Evolutionary conservation across 2,113 vertebrate genomes (phyloP), one percentile per base, ranked within the genome.

Genomic region (Callithrix jacchus): DNA sequence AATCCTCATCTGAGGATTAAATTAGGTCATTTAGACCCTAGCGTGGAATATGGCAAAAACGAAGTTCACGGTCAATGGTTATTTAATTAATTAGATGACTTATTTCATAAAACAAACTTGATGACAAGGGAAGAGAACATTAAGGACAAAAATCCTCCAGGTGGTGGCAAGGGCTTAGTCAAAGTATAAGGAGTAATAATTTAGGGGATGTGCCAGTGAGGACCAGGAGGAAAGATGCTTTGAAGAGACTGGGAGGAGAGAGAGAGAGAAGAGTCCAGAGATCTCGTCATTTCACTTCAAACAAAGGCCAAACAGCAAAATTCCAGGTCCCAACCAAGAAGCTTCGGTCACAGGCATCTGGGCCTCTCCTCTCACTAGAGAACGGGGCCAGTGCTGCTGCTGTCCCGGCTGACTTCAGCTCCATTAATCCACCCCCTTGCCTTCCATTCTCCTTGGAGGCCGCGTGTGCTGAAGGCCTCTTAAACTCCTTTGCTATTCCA

Each of bases 401-500:
- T 37, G 14, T 37, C 52, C 45, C 56, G 32, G 18, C 47, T 23
- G 9, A 45, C 27, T 35, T 25, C 21, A 37, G 49, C 23, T n/a
- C 74, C 23, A 20, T 25, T 30, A 56, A 30, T 17, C 21, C 35
- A 32, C 20, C n/a, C 17, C 11, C 23, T 17, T 5, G 27, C 49
- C 30, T 70, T 61, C 47, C 42, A 0, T 18, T 37, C 32, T 71
- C 47, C 74, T 16, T 21, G 23, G 23, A 37, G 54, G 10, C 5
- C 5, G 47, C 18, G 1, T 0, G 2, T 9, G 17, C 52, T 40
- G 12, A 35, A 81, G 56, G 61, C 12, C 14, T 21, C 80, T 32
- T 35, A 1, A n/a, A 0, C 1, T 42, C 4, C 7, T 0, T 0
- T 3, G 5, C 80, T 61, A 0, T 27, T 13, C 64, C 35, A 20